These are phyloP conservation scores for Drosophila infuscata DNA, from an alignment of 2,888 invertebrate species.

Conservation along the genomic window DNA sequence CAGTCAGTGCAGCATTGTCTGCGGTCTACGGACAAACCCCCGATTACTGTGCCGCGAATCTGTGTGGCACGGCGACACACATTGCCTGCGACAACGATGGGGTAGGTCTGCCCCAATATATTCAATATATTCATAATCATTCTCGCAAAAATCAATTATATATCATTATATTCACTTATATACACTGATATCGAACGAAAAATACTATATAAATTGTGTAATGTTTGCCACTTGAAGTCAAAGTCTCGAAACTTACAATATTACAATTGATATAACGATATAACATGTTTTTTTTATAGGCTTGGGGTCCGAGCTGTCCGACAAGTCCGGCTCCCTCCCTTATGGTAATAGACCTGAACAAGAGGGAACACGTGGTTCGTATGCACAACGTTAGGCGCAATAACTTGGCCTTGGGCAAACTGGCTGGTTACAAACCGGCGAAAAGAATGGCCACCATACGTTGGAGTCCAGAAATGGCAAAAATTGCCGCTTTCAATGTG, in stretches of 20 bases:
- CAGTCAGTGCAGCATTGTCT: slow-evolving; percentile 11
- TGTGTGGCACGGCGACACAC: slow-evolving; percentile 43
- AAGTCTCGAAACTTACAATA: too few relatives aligned
- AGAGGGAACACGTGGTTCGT: slow-evolving; percentile 9
- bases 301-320: slow-evolving; percentile 44
- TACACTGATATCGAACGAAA: too few relatives aligned
- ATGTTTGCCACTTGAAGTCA: too few relatives aligned
- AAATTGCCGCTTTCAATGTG: slow-evolving; percentile 50
- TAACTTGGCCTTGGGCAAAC: slow-evolving; percentile 33
- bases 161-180: background rate
- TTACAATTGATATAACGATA: background rate
- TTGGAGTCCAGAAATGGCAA: slow-evolving; percentile 55
- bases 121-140: background rate
- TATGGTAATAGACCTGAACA: background rate
- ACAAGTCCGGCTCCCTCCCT: slow-evolving; percentile 34
- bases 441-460: slow-evolving; percentile 57
- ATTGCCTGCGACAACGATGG: slow-evolving; percentile 58
- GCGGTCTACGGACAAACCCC: slow-evolving; percentile 7
- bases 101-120: slow-evolving; percentile 23
- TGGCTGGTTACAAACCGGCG: slow-evolving; percentile 32
- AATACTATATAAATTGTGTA: too few relatives aligned
- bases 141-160: background rate
- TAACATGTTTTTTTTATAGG: slow-evolving; percentile 15
- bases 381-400: slow-evolving; percentile 48
- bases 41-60: slow-evolving; percentile 42